phyloP scores from a whole-genome alignment of 2,113 vertebrate species.

The Epinephelus cyanopodus region DNA sequence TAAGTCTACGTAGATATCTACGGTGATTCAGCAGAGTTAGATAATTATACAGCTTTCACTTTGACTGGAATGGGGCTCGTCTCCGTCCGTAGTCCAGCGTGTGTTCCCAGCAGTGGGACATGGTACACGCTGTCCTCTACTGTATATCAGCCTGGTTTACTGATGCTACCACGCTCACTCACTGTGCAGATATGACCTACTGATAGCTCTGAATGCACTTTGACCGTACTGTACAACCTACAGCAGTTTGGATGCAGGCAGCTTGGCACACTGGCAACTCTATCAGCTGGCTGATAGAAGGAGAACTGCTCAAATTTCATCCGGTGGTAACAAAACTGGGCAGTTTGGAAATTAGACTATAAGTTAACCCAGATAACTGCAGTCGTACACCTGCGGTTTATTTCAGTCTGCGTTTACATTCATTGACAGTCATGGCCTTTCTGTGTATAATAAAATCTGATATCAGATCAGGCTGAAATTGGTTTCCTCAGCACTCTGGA shows the following conservation, averaged over 20 bases:
- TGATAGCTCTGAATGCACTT: constrained; percentile 29
- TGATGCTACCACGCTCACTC: constrained; percentile 25
- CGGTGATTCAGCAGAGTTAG: not conserved
- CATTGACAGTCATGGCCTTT: constrained; percentile 9
- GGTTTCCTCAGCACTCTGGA: constrained; percentile 37
- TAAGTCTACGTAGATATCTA: constrained; percentile 42
- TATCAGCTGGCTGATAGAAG: constrained; percentile 51
- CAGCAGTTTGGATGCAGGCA: constrained; percentile 22
- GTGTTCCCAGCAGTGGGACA: constrained; percentile 11
- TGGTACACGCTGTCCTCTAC: constrained; percentile 7
- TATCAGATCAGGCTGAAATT: constrained; percentile 59
- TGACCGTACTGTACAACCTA: not conserved
- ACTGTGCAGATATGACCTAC: constrained; percentile 1
- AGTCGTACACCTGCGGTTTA: constrained; percentile 19
- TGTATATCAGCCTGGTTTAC: not conserved
- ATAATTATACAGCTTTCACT: not conserved
- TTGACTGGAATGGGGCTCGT: not conserved
- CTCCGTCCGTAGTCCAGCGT: constrained; percentile 32
- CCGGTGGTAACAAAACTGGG: not conserved
- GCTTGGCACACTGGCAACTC: constrained; percentile 26
- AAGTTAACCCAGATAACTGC: constrained; percentile 9
- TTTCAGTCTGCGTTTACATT: constrained; percentile 25
- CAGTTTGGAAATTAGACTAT: not conserved
- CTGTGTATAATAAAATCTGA: constrained; percentile 43
- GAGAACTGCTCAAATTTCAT: constrained; percentile 47